A percentile compares a stretch with the other conserved stretches of the same genome.
phyloP scores from a whole-genome alignment of 2,888 invertebrate species.

The Atrina japonica region DNA sequence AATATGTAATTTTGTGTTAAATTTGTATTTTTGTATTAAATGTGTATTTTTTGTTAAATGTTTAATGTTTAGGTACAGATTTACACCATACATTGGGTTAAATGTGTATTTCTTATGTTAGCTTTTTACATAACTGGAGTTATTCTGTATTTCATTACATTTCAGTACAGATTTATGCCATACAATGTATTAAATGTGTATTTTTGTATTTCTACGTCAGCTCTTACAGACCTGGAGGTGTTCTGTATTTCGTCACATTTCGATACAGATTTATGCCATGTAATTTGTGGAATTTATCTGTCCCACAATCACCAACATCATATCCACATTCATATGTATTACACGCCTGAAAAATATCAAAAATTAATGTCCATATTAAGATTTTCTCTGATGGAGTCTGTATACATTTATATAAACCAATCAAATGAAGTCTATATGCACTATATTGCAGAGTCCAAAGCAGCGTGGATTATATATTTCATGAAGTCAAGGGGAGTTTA shows the following conservation, averaged over 20 bases:
- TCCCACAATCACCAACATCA: constrained; percentile 83
- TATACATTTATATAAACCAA: too few relatives aligned
- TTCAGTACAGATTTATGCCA: constrained; percentile 57
- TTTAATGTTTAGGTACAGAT: too few relatives aligned
- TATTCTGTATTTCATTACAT: constrained; percentile 67
- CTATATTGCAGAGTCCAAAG: too few relatives aligned
- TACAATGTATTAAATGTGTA: constrained; percentile 74
- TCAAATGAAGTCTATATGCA: too few relatives aligned
- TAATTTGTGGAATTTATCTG: constrained; percentile 74
- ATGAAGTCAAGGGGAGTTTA: too few relatives aligned
- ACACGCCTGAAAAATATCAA: constrained; percentile 69
- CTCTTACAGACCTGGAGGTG: constrained; percentile 79
- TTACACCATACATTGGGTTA: constrained; percentile 68
- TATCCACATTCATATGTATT: constrained; percentile 81
- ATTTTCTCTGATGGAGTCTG: too few relatives aligned
- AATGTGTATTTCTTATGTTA: constrained; percentile 79
- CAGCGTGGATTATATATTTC: too few relatives aligned
- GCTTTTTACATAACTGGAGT: constrained; percentile 80
- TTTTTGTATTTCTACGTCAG: constrained; percentile 82
- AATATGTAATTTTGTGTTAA: too few relatives aligned
- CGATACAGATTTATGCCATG: constrained; percentile 60
- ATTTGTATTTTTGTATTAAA: too few relatives aligned
- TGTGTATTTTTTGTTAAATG: too few relatives aligned
- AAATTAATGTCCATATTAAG: too few relatives aligned
- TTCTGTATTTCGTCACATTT: constrained; percentile 63